Evolutionary conservation across 2,888 invertebrate species (phyloP), one percentile per base, ranked within the genome.

Genomic region (Apamea crenata): DNA sequence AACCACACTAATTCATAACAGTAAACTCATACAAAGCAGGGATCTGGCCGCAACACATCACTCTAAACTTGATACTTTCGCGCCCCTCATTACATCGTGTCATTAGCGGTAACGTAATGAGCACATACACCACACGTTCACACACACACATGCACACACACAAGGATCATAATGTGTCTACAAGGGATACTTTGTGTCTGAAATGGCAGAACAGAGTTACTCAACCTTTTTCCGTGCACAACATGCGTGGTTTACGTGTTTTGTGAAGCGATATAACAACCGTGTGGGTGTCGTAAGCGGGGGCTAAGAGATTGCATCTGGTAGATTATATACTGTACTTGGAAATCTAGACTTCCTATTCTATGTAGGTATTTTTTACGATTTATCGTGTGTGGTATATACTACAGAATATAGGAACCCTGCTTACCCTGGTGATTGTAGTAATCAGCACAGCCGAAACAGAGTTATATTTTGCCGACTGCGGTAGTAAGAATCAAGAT

Each of bases 1-100:
- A 67, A 75, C 66, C 73, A 44, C 75, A 73, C 32, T 76, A 79
- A 84, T 71, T 84, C 84, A 87, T 74, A 76, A 87, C 84, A 84
- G 68, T 81, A 53, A 69, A 81, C 47, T 53, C 85, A 53, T 36
- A 72, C 68, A 77, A 77, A 80, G 67, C 85, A 61, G 29, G 77
- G 59, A 71, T 74, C 67, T 69, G 74, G 74, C 85, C 88, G 72
- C 85, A 85, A 74, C 77, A 85, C 85, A 88, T 88, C 85, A 68
- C 76, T 85, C 71, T 74, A 75, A 88, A 89, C 88, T 88, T 88
- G 83, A 88, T 89, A 88, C 90, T 88, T 88, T 82, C 79, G 50
- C 80, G 68, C 77, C 78, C 72, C 81, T 78, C 83, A 83, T 88
- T 89, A 88, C 88, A 80, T 67, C 70, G 71, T 89, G 80, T 88